Evolutionary conservation across 2,888 invertebrate species (phyloP), one percentile per base, ranked within the genome.

Genomic region (Drosophila demipolita): DNA sequence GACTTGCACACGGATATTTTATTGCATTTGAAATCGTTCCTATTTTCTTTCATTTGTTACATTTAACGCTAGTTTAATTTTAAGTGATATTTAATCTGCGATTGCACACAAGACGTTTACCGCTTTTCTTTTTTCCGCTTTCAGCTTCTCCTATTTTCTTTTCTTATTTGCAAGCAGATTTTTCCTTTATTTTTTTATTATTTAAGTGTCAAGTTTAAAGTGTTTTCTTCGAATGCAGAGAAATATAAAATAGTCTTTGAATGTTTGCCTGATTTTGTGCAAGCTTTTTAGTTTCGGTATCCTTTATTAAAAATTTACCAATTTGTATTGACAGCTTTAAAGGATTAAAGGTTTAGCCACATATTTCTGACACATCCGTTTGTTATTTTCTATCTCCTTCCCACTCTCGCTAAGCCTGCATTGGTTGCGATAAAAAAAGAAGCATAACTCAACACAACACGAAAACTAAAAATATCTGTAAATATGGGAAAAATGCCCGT

Each of bases 11-110:
- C 79, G 70, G 57, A 84, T 89, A 82, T 88, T 88, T 86, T 86
- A 86, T 90, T 83, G 89, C 83, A 81, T 83, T 90, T 71, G 70
- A 74, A 90, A 81, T 78, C 78, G 89, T 73, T 83, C 83, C 87
- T 82, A 90, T 90, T 90, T 87, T 73, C 83, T 68, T 82, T 78
- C 87, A 90, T 90, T 87, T 87, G 83, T 90, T 87, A 88, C 90
- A 86, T 83, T 87, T 86, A 87, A 81, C 86, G 83, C 73, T 82
- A 85, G 90, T 90, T 87, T 90, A 78, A 81, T 88, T 87, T 86
- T 81, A 90, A 87, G 87, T 88, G 88, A 88, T 90, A 90, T 90
- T 88, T 90, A 90, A 87, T 90, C 90, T 79, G 59, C 65, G 66
- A 70, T 81, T 74, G 64, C 53, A 58, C 78, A 38, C 75, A 38